Evolutionary conservation across 1,140 invertebrate species (phyloP), one percentile per base, ranked within the genome.

Genomic region (Hyles euphorbiae): DNA sequence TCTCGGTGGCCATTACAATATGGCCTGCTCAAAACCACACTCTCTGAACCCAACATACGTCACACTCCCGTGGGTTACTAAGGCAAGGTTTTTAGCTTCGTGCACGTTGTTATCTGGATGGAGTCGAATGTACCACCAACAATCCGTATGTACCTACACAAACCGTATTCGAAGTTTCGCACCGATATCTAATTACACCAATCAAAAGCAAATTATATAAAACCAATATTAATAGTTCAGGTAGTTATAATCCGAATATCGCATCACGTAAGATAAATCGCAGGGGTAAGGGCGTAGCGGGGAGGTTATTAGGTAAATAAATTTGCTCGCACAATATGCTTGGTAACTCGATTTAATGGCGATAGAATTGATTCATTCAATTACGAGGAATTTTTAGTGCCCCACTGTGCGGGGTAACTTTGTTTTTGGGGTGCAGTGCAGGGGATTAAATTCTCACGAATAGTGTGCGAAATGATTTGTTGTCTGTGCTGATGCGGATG

Each of bases 331-430:
- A 81, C 86, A 88, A 88, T 88, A 88, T 88, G 86, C 83, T 86
- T 74, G 74, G 81, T 88, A 87, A 88, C 81, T 88, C 83, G 83
- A 88, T 88, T 88, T 88, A 88, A 88, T 88, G 81, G 83, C 81
- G 76, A 86, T 86, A 82, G 86, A 87, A 88, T 87, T 85, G 86
- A 88, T 87, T 88, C 83, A 88, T 88, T 88, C 83, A 88, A 88
- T 88, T 88, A 88, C 73, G 81, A 85, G 83, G 86, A 87, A 88
- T 88, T 88, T 88, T 88, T 88, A 88, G 83, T 86, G 80, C 81
- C 81, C 82, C 71, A 72, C 65, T 60, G 79, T 72, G 76, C 72
- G 75, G 71, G 75, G 72, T 70, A 75, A 80, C 75, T 80, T 81
- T 80, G 75, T 80, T 82, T 77, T 82, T 69, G 70, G 74, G 78